Percentiles rank a stretch among this genome's conserved stretches.
These are phyloP conservation scores for Cryptocheilus praepositus DNA, from an alignment of 2,888 invertebrate species.

Conservation along the genomic window DNA sequence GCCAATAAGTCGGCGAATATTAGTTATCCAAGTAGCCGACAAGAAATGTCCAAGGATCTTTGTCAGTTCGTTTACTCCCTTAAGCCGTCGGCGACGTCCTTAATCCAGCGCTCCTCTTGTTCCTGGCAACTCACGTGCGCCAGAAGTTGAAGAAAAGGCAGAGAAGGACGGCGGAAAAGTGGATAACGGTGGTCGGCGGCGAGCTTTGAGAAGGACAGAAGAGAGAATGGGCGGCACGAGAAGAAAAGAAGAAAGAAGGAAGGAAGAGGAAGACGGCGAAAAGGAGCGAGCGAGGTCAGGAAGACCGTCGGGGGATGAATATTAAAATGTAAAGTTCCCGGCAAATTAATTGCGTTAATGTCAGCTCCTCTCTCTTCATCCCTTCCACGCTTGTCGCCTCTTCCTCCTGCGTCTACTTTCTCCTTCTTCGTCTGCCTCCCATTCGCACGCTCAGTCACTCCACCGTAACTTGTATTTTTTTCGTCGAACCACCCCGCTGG, in stretches of 20 bases:
- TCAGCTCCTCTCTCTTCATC: slow-evolving; percentile 39
- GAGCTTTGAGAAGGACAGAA: slow-evolving; percentile 7
- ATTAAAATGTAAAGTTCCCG: slow-evolving; percentile 68
- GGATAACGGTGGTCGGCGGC: slow-evolving; percentile 15
- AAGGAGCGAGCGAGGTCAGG: background rate
- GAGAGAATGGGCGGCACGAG: slow-evolving; percentile 5
- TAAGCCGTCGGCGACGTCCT: slow-evolving; percentile 20
- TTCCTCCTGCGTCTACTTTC: slow-evolving; percentile 8
- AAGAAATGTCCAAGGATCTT: slow-evolving; percentile 4
- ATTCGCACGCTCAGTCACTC: slow-evolving; percentile 3
- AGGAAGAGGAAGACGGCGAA: background rate
- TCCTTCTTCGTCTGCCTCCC: background rate
- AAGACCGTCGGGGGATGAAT: slow-evolving; percentile 60
- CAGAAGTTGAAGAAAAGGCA: slow-evolving; percentile 24
- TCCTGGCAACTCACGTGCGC: background rate
- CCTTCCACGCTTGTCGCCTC: slow-evolving; percentile 4
- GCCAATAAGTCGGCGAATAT: background rate
- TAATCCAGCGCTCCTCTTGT: slow-evolving; percentile 13
- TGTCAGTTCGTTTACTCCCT: slow-evolving; percentile 10
- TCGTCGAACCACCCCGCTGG: slow-evolving; percentile 40
- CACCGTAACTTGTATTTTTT: slow-evolving; percentile 36
- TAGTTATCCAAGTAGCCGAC: background rate
- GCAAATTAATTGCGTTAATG: slow-evolving; percentile 69
- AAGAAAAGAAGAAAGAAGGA: background rate
- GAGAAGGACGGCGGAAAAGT: slow-evolving; percentile 9